Base-by-base conservation (phyloP, 2,888 invertebrate genomes). In the Hirtodrosophila trivittata region DNA sequence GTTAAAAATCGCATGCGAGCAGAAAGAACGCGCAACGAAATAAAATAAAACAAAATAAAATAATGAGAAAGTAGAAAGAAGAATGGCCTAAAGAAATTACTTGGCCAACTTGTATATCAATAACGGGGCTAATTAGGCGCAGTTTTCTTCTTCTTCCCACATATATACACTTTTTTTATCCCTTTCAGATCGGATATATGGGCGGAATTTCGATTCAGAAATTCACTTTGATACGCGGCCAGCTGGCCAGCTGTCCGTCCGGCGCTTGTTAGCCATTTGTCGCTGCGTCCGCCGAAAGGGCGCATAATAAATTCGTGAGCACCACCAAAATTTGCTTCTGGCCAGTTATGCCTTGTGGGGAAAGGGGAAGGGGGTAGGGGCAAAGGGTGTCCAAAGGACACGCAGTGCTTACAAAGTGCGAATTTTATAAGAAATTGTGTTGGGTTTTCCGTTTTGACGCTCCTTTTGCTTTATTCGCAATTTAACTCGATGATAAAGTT, bases 401-500 rank as follows among this genome's bases (percentile, higher is more conserved):
- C 54, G 47, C 52, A 45, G 39, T 39, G 35, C 49, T 35, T 28
- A 30, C 57, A 51, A 62, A 65, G 62, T 67, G 71, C 51, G 65
- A 71, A 72, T 69, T 75, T 66, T 62, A 59, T 63, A 55, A 63
- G 32, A 73, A 74, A 74, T 73, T 74, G 59, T 68, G 64, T 65
- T 65, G 68, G 76, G 67, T 57, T 65, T 72, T 76, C 68, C 75
- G 72, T 67, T 74, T 57, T 73, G 59, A 60, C 58, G 65, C 60
- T 56, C 46, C 64, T 45, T 63, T 51, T 70, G 54, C 71, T 47
- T 84, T 69, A 57, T 70, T 66, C 74, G 82, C 83, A 66, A 86
- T 76, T 76, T 74, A 41, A 59, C 66, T 83, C 83, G 75, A 77
- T 66, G 82, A 75, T 65, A 75, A 86, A 84, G 67, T 81, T 75